These are phyloP conservation scores for Erpetoichthys calabaricus DNA, from an alignment of 2,797 vertebrate genomes.

Conservation along the genomic window DNA sequence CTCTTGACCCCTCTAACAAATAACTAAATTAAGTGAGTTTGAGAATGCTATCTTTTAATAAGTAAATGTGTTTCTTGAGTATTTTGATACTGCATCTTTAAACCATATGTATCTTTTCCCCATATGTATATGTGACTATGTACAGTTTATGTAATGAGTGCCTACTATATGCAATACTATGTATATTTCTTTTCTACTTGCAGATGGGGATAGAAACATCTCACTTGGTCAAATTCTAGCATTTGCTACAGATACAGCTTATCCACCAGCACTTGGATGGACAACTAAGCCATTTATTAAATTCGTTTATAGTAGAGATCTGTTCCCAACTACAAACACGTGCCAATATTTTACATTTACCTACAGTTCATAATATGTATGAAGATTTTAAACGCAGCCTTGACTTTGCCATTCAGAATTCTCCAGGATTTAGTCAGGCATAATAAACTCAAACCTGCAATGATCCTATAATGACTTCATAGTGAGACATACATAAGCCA, in stretches of 20 bases:
- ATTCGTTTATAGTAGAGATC: neutral
- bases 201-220: neutral
- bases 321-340: neutral
- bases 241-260: slow-evolving; percentile 1
- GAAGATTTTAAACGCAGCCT: neutral
- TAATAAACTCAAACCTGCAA: neutral
- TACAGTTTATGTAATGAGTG: too few species aligned
- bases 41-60: too few species aligned
- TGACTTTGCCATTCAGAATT: neutral
- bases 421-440: neutral
- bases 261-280: slow-evolving; percentile 1
- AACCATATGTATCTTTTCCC: too few species aligned
- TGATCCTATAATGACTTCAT: too few species aligned
- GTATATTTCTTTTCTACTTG: neutral
- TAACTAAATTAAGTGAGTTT: too few species aligned
- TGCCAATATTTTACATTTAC: neutral
- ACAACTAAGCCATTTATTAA: neutral
- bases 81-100: too few species aligned
- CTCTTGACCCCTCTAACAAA: too few species aligned
- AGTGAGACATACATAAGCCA: too few species aligned
- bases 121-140: too few species aligned
- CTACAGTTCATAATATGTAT: neutral
- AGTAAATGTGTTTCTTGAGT: too few species aligned
- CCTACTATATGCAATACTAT: too few species aligned
- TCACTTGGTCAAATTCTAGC: neutral